These are phyloP conservation scores for Gymnosoma rotundatum DNA, from an alignment of 2,888 invertebrate genomes.

Conservation along the genomic window DNA sequence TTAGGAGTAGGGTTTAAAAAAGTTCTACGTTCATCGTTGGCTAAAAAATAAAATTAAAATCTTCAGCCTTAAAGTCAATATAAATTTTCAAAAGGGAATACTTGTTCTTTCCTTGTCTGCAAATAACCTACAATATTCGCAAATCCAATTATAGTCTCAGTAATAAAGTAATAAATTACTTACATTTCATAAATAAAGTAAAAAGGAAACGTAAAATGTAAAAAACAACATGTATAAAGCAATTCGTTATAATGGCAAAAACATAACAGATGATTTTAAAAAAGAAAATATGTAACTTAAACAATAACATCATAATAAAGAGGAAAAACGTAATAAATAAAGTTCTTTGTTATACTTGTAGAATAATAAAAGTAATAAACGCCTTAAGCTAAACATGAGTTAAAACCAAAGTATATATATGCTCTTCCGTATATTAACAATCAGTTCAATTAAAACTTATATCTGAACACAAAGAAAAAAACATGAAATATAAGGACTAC, in stretches of 20 bases:
- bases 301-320: constrained; percentile 5
- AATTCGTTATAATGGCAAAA: constrained; percentile 24
- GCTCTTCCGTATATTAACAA: neutral
- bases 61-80: neutral
- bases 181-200: constrained; percentile 11
- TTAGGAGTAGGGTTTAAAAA: too few species aligned
- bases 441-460: constrained; percentile 63
- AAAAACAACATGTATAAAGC: neutral
- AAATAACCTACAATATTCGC: neutral
- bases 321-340: neutral
- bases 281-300: constrained; percentile 56
- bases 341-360: neutral
- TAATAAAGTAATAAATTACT: constrained; percentile 64
- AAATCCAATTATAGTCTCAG: constrained; percentile 65
- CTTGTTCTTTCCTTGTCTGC: neutral
- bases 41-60: neutral
- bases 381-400: constrained; percentile 16
- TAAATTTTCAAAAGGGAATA: neutral
- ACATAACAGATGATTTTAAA: constrained; percentile 54
- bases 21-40: neutral
- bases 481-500: neutral
- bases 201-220: neutral
- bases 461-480: constrained; percentile 2
- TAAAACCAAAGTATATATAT: neutral
- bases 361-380: constrained; percentile 20